A percentile compares a stretch with the other conserved stretches of the same genome.
Conservation (phyloP, 2,113 vertebrate genomes). For the Garra rufa region DNA sequence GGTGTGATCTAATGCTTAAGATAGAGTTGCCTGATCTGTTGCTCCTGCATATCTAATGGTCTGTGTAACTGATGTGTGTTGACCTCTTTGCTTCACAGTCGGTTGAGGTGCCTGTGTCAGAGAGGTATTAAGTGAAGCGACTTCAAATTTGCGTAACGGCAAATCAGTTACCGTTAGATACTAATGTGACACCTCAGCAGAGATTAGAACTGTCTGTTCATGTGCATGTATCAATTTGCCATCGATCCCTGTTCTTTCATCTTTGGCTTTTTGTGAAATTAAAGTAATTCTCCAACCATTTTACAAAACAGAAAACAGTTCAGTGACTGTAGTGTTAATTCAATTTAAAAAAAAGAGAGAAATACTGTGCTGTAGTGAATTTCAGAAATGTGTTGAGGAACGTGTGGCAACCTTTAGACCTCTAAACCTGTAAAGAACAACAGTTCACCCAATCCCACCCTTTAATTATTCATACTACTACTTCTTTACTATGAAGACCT, state of each 20-base stretch:
- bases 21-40: not conserved
- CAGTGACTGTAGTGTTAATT: not conserved
- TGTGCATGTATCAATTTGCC: not conserved
- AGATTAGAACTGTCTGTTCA: not conserved
- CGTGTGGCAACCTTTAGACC: slow-evolving; percentile 34
- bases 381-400: not conserved
- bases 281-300: not conserved
- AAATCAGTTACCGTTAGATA: slow-evolving; percentile 13
- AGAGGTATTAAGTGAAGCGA: slow-evolving; percentile 7
- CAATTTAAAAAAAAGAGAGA: not conserved
- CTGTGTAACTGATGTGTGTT: slow-evolving; percentile 31
- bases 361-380: not conserved
- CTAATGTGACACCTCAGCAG: slow-evolving; percentile 7
- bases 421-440: slow-evolving; percentile 46
- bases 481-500: slow-evolving; percentile 67
- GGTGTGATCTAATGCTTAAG: slow-evolving; percentile 1
- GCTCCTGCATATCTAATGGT: not conserved
- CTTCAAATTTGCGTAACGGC: slow-evolving; percentile 6
- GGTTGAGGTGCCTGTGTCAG: slow-evolving; percentile 1
- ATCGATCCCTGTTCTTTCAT: not conserved
- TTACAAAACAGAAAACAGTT: not conserved
- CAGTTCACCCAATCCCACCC: slow-evolving; percentile 72
- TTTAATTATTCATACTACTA: slow-evolving; percentile 80
- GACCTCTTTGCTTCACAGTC: not conserved
- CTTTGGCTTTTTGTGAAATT: not conserved